Percentiles rank a stretch among this genome's conserved stretches.
Evolutionary conservation across 1,140 invertebrate species (phyloP).

Genomic region (Leptinotarsa defecta): DNA sequence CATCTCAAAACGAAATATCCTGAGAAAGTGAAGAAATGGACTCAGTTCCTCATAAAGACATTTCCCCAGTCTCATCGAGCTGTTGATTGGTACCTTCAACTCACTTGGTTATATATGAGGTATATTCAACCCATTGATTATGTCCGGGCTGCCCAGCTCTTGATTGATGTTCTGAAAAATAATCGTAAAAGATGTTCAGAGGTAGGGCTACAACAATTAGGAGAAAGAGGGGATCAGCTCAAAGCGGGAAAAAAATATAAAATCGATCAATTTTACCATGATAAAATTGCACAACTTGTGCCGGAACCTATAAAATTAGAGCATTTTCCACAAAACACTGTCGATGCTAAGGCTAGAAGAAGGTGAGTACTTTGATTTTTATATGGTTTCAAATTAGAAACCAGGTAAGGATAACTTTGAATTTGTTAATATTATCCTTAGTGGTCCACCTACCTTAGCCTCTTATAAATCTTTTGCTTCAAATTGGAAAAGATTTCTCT

Average conservation of each 20-base stretch:
- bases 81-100: constrained; percentile 32
- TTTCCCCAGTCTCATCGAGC: constrained; percentile 23
- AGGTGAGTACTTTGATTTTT: constrained; percentile 27
- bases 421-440: too few species aligned
- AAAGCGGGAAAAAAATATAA: constrained; percentile 31
- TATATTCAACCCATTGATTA: constrained; percentile 28
- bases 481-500: too few species aligned
- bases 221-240: constrained; percentile 29
- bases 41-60: constrained; percentile 35
- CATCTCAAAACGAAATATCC: constrained; percentile 28
- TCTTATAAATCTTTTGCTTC: too few species aligned
- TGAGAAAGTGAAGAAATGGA: constrained; percentile 36
- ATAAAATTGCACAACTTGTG: constrained; percentile 25
- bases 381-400: neutral
- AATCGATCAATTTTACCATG: constrained; percentile 24
- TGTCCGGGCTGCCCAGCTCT: constrained; percentile 25
- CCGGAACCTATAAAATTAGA: constrained; percentile 1
- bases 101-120: constrained; percentile 32
- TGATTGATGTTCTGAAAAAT: constrained; percentile 35
- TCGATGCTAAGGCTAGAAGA: constrained; percentile 25
- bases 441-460: too few species aligned
- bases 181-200: constrained; percentile 30
- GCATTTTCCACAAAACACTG: constrained; percentile 20
- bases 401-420: too few species aligned
- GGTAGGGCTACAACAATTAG: constrained; percentile 28